Evolutionary conservation across 2,113 vertebrate genomes (phyloP), one percentile per base, ranked within the genome.

Genomic region (Rhinoderma darwinii): DNA sequence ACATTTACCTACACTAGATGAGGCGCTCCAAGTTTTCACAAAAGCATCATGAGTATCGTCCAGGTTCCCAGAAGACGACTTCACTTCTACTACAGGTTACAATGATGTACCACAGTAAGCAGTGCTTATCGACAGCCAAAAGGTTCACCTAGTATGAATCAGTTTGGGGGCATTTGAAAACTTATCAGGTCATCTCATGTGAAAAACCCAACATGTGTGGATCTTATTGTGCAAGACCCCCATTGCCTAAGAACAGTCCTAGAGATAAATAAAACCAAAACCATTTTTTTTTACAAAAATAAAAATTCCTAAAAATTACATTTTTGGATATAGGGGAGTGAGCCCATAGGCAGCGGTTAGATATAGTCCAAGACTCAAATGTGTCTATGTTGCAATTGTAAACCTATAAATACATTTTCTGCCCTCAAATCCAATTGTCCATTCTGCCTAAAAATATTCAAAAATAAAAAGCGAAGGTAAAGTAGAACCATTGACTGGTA

Each of bases 121-220:
- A 35, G 17, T 8, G 32, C 10, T 27, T 10, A 61, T 61, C 59
- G 20, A 9, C 22, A n/a, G 11, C 15, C 2, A 10, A 50, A n/a
- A 32, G 30, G 32, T 30, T 30, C 41, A 77, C 41, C 74, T 51
- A 7, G 14, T 51, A 20, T 8, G 54, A 85, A 44, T 85, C 10
- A 32, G 59, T 54, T 39, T 59, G 3, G 72, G 75, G 54, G 54
- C 18, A 43, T 76, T 44, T 47, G 20, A 84, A 44, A 86, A 86
- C 56, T 77, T 77, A 77, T 30, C 74, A 50, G 41, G n/a, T 78
- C 84, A 51, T 56, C 37, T 41, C 17, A 30, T 59, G 20, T 10
- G 35, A 43, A 75, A 61, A 37, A n/a, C 20, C 47, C 22, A 74
- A 51, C 82, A 5, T 51, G 37, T 27, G n/a, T 5, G n/a, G 20